Base-by-base conservation (phyloP, 2,797 vertebrate species). In the Eremophila alpestris region DNA sequence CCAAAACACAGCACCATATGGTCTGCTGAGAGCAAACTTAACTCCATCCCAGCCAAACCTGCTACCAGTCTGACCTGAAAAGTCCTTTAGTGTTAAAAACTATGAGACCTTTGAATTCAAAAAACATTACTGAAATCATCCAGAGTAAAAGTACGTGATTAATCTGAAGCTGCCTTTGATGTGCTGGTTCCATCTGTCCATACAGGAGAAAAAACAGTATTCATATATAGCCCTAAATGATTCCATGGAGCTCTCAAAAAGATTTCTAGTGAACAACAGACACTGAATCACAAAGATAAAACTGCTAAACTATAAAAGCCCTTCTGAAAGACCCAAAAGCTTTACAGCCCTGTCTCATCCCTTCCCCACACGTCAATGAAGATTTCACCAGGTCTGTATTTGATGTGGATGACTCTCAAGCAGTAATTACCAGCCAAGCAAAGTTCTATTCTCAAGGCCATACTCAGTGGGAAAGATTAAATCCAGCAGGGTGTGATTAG, bases 1-100 rank as follows among this genome's bases (percentile, higher is more conserved):
- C 54, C 76, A 41, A 78, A 92, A 49, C 77, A 85, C 45, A 78
- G 69, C 77, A 90, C 80, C 94, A 95, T 96, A 93, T 93, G 94
- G 69, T 38, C 81, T 75, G 45, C 81, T 60, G 46, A 56, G 81
- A 95, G 65, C 49, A 87, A 83, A 87, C 64, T 81, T 71, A 92
- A 92, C 91, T 89, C 88, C 30, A 34, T 49, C 69, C n/a, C 65
- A 60, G 77, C 10, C 89, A 75, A 81, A 71, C 10, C 14, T 49
- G 67, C 30, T 30, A 70, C n/a, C 51, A 83, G 36, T 19, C 75
- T 94, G 90, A 80, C 85, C 76, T 91, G 46, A 68, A 64, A 95
- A 91, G 41, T 81, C 76, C 73, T 88, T 85, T 46, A 77, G 36
- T 59, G 43, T 63, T 62, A 77, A 73, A 23, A 87, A 62, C 55